Evolutionary conservation across 2,797 vertebrate genomes (phyloP), one percentile per base, ranked within the genome.

Genomic region (Chelon auratus): DNA sequence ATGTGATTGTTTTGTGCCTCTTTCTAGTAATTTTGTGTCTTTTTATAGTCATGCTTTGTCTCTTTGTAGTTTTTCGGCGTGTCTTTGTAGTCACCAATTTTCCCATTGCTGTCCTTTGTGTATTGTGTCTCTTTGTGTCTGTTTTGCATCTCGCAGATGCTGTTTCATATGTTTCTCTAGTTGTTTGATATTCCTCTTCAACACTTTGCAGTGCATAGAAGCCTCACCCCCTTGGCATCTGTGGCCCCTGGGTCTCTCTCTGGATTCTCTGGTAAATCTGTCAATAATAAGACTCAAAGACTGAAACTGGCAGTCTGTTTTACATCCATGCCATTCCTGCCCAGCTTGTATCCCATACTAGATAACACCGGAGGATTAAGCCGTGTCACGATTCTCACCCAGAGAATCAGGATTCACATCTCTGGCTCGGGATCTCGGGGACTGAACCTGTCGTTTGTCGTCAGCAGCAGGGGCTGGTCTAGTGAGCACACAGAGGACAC

Each of bases 401-500:
- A 15, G 22, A 72, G 78, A 75, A 57, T 77, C 57, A 42, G 58
- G 77, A 54, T 50, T 70, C 64, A 10, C 56, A 51, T 22, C 55
- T 78, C 43, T 51, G 61, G 33, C 74, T 75, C 52, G 3, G 53
- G 57, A 20, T 75, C 80, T 79, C 55, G 1, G 66, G 47, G 72
- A 61, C 73, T 47, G 8, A 77, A 84, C 78, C 82, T 71, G 45
- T 45, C 33, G 40, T 72, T 59, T 72, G 75, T 76, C 74, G 14
- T 73, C 81, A 37, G 75, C 77, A 66, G 70, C 78, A 24, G 66
- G 50, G 62, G 61, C 57, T 72, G 72, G 76, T 87, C 81, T 78
- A 75, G 54, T 72, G 82, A 85, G 79, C 83, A 76, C 78, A 62
- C 87, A 87, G 88, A 88, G 87, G 87, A 88, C 82, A 78, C 77